A percentile compares a stretch with the other conserved stretches of the same genome.
phyloP scores from a whole-genome alignment of 37 sponge, comb jelly and placozoan genomes.

The Ianthella basta region DNA sequence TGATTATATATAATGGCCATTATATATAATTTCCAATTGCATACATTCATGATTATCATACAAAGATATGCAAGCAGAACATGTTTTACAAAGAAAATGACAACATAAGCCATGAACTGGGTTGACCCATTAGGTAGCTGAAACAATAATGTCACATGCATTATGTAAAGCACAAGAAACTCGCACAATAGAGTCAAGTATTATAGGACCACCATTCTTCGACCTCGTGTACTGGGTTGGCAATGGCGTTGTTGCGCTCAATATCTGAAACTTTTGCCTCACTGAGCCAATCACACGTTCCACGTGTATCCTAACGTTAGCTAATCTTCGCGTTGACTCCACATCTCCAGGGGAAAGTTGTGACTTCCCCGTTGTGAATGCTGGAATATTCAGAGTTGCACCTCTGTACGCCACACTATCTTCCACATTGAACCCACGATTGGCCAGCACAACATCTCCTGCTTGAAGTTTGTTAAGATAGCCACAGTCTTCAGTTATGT shows the following conservation, averaged over 20 bases:
- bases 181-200: constrained; percentile 28
- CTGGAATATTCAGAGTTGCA: constrained; percentile 41
- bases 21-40: no score
- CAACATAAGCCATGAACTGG: no score
- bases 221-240: constrained; percentile 28
- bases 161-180: constrained; percentile 59
- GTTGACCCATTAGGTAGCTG: constrained; percentile 4
- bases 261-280: constrained; percentile 43
- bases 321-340: constrained; percentile 49
- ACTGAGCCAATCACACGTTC: constrained; percentile 63
- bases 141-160: constrained; percentile 38
- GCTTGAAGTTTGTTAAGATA: constrained; percentile 13
- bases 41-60: no score
- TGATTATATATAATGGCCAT: neutral
- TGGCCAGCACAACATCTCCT: constrained; percentile 50
- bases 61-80: no score
- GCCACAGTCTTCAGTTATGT: constrained; percentile 18
- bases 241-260: constrained; percentile 35
- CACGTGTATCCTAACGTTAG: constrained; percentile 52
- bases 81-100: no score
- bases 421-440: constrained; percentile 46
- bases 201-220: neutral
- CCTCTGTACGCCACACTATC: constrained; percentile 29
- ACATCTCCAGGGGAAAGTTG: constrained; percentile 50
- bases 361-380: constrained; percentile 44